Percentiles rank a stretch among this genome's conserved stretches.
Evolutionary conservation across 2,797 vertebrate genomes (phyloP).

Genomic region (Coreius guichenoti): DNA sequence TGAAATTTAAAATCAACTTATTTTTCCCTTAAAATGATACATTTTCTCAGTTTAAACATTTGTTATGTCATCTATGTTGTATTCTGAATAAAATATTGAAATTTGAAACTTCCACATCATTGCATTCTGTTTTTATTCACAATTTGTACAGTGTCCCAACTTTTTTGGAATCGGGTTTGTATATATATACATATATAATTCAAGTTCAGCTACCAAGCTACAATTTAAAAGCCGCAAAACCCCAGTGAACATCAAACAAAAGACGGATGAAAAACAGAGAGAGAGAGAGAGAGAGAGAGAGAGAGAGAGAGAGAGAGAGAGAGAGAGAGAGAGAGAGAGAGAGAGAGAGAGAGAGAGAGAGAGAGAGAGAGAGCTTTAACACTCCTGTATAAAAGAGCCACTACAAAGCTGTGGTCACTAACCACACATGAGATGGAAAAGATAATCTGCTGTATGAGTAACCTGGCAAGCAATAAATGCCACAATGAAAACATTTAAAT

Average conservation of each 20-base stretch:
- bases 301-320: too few relatives aligned
- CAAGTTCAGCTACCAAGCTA: not conserved
- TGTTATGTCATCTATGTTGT: too few relatives aligned
- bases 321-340: too few relatives aligned
- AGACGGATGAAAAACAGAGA: not conserved
- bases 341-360: not conserved
- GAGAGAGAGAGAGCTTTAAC: not conserved
- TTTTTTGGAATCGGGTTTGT: too few relatives aligned
- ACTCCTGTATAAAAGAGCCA: not conserved
- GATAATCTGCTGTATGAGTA: not conserved
- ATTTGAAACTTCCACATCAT: too few relatives aligned
- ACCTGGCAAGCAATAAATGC: not conserved
- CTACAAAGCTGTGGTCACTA: not conserved
- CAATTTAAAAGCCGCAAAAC: not conserved
- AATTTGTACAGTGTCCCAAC: too few relatives aligned
- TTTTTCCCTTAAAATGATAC: too few relatives aligned
- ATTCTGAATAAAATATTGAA: too few relatives aligned
- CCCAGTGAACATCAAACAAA: not conserved
- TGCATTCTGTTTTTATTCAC: too few relatives aligned
- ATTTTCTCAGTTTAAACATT: too few relatives aligned
- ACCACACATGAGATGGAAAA: conserved; percentile 10
- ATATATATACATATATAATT: not conserved
- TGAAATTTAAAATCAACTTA: too few relatives aligned
- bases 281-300: too few relatives aligned
- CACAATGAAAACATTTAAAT: not conserved